Evolutionary conservation across 2,888 invertebrate species (phyloP).

Genomic region (Atherix ibis): DNA sequence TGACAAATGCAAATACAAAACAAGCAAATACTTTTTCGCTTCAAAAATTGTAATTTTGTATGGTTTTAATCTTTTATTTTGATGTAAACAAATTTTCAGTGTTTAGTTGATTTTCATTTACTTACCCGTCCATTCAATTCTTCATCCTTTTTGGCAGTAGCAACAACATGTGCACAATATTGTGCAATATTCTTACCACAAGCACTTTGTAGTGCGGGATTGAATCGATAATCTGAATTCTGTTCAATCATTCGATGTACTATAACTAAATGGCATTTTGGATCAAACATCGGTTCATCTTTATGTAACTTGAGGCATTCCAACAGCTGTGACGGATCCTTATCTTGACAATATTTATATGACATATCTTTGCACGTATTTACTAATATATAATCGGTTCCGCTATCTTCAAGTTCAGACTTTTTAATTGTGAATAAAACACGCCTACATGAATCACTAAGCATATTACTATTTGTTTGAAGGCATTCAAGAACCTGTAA

Average conservation of each 20-base stretch:
- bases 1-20: too few relatives aligned
- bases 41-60: too few relatives aligned
- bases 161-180: slow-evolving; percentile 42
- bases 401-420: slow-evolving; percentile 73
- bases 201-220: slow-evolving; percentile 64
- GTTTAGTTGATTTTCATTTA: too few relatives aligned
- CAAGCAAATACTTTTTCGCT: too few relatives aligned
- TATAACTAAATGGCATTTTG: slow-evolving; percentile 70
- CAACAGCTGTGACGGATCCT: slow-evolving; percentile 50
- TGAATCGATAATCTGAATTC: slow-evolving; percentile 78
- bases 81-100: too few relatives aligned
- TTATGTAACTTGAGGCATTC: slow-evolving; percentile 66
- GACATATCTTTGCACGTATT: slow-evolving; percentile 77
- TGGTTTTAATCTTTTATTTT: too few relatives aligned
- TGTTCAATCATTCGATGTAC: slow-evolving; percentile 79
- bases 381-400: slow-evolving; percentile 70
- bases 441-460: slow-evolving; percentile 57
- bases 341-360: slow-evolving; percentile 63
- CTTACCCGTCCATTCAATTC: slow-evolving; percentile 64
- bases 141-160: slow-evolving; percentile 42
- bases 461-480: slow-evolving; percentile 42
- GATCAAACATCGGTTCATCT: slow-evolving; percentile 62
- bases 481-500: slow-evolving; percentile 68
- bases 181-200: slow-evolving; percentile 71
- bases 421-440: slow-evolving; percentile 72